Percentiles rank a stretch among this genome's conserved stretches.
Conservation (phyloP, 2,888 invertebrate genomes). For the Archips crataeganus region DNA sequence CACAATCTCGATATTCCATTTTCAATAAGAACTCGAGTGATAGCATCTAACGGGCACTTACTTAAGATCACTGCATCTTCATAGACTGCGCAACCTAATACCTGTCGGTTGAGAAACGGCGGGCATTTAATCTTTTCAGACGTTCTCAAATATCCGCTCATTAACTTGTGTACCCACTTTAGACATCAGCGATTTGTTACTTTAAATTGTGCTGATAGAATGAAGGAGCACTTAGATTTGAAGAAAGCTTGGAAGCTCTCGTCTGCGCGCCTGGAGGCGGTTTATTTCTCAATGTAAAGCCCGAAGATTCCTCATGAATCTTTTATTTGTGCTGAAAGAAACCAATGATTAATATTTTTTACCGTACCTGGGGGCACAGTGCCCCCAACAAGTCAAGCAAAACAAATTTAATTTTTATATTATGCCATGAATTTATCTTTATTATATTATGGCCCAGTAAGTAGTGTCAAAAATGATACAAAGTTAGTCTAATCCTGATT, state of each 20-base stretch:
- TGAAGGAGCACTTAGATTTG: slow-evolving; percentile 69
- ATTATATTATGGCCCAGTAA: not conserved
- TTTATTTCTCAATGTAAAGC: slow-evolving; percentile 52
- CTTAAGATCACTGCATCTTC: slow-evolving; percentile 58
- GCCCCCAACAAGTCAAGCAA: too few relatives aligned
- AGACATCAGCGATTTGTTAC: slow-evolving; percentile 80
- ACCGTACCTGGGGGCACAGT: not conserved
- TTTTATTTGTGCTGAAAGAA: slow-evolving; percentile 56
- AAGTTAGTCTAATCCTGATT: too few relatives aligned
- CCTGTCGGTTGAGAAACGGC: slow-evolving; percentile 72
- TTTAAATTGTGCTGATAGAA: slow-evolving; percentile 75
- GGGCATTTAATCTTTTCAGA: slow-evolving; percentile 80
- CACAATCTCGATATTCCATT: slow-evolving; percentile 41
- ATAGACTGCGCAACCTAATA: slow-evolving; percentile 49
- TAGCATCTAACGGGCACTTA: slow-evolving; percentile 49
- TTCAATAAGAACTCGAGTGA: slow-evolving; percentile 38
- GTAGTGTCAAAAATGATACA: not conserved
- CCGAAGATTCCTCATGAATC: slow-evolving; percentile 59
- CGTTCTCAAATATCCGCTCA: slow-evolving; percentile 80
- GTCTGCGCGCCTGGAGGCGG: slow-evolving; percentile 54
- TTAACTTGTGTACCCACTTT: slow-evolving; percentile 82
- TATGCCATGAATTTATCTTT: not conserved
- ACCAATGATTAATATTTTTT: slow-evolving; percentile 64
- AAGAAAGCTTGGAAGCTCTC: slow-evolving; percentile 52
- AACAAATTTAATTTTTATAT: not conserved